These are phyloP conservation scores for Sebastes variabilis DNA, from an alignment of 2,797 vertebrate genomes.

Conservation along the genomic window DNA sequence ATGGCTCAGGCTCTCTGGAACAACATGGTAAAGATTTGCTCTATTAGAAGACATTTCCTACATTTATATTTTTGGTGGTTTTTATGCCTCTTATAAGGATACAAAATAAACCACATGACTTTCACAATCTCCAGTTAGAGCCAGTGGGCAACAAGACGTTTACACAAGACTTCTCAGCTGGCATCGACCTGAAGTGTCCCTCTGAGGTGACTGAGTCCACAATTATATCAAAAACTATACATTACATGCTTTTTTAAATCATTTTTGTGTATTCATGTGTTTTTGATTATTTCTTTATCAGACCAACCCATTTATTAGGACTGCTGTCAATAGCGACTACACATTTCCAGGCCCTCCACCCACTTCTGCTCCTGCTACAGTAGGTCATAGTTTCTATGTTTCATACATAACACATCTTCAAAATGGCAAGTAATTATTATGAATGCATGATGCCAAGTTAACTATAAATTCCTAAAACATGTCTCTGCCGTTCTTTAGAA, in stretches of 20 bases:
- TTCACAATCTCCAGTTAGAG: constrained; percentile 81
- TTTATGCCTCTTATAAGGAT: background rate
- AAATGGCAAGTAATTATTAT: background rate
- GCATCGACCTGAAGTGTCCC: constrained; percentile 84
- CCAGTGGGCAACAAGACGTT: constrained; percentile 87
- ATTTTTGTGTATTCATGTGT: background rate
- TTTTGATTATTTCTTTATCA: constrained; percentile 36
- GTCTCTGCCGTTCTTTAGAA: constrained; percentile 80
- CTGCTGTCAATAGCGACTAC: constrained; percentile 86
- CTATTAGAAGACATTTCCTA: background rate
- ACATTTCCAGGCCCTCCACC: constrained; percentile 72
- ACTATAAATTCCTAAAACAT: background rate
- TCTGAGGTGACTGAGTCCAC: constrained; percentile 82
- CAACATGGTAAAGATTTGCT: constrained; percentile 83
- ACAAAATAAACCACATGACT: background rate
- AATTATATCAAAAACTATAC: background rate
- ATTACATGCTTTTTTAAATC: background rate
- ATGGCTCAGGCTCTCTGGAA: constrained; percentile 91
- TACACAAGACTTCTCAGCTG: constrained; percentile 80
- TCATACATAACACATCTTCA: background rate
- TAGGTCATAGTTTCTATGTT: constrained; percentile 65
- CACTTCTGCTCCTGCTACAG: constrained; percentile 74
- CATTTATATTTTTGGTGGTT: background rate
- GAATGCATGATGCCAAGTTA: background rate
- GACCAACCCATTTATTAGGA: constrained; percentile 85